A percentile compares a stretch with the other conserved stretches of the same genome.
Evolutionary conservation across 2,113 vertebrate genomes (phyloP).

Genomic region (Pantherophis guttatus): DNA sequence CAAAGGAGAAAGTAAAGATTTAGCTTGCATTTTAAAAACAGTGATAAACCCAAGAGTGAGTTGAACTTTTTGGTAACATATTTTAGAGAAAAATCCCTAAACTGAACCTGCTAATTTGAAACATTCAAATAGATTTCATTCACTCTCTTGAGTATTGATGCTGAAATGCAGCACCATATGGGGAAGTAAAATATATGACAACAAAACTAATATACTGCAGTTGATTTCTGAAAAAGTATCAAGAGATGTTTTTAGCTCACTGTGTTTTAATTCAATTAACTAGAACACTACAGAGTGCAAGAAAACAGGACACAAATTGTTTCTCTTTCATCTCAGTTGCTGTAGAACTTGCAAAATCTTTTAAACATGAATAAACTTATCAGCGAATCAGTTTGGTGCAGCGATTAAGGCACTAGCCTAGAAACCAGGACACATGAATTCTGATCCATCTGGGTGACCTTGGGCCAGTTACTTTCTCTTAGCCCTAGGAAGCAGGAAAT

Average conservation of each 20-base stretch:
- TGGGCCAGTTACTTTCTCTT: not conserved
- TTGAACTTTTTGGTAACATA: conserved; percentile 46
- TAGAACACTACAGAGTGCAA: conserved; percentile 45
- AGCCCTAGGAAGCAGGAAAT: not conserved
- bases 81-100: conserved; percentile 35
- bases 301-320: conserved; percentile 49
- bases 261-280: conserved; percentile 69
- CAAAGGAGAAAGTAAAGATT: conserved; percentile 38
- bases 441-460: not conserved
- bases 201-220: conserved; percentile 66
- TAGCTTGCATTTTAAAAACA: conserved; percentile 53
- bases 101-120: conserved; percentile 65
- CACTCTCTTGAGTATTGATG: conserved; percentile 52
- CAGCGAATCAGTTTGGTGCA: not conserved
- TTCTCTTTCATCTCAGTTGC: conserved; percentile 43
- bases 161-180: conserved; percentile 58
- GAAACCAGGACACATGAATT: not conserved
- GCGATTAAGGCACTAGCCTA: not conserved
- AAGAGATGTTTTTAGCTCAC: conserved; percentile 62
- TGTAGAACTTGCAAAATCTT: conserved; percentile 24
- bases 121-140: conserved; percentile 65
- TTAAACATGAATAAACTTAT: not conserved
- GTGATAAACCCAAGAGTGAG: conserved; percentile 56
- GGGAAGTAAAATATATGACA: conserved; percentile 62
- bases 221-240: conserved; percentile 55